Evolutionary conservation across 1,140 invertebrate genomes (phyloP).

Genomic region (Drosophila watanabei): DNA sequence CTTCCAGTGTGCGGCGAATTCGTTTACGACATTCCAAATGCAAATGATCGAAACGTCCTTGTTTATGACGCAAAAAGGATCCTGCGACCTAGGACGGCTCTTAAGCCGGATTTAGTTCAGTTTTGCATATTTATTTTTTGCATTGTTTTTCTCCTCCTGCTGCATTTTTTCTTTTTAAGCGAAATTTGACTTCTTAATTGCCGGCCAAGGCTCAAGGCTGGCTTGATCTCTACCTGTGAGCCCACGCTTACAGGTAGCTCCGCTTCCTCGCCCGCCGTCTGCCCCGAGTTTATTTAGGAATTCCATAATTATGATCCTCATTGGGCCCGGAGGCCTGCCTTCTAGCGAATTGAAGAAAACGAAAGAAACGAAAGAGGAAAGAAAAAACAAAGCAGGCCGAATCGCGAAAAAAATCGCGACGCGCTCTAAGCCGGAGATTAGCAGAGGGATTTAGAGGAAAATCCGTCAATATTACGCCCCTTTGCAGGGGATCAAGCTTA

Average conservation of each 20-base stretch:
- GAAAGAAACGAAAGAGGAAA: no score
- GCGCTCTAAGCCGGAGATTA: slow-evolving; percentile 81
- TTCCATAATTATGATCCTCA: slow-evolving; percentile 83
- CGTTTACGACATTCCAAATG: slow-evolving; percentile 71
- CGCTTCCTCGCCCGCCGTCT: slow-evolving; percentile 10
- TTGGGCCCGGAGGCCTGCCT: slow-evolving; percentile 47
- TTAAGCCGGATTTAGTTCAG: slow-evolving; percentile 81
- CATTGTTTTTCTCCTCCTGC: slow-evolving; percentile 61
- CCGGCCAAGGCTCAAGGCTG: slow-evolving; percentile 54
- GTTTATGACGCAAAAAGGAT: slow-evolving; percentile 49
- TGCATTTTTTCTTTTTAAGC: slow-evolving; percentile 64
- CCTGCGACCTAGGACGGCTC: slow-evolving; percentile 50
- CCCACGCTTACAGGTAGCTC: slow-evolving; percentile 74
- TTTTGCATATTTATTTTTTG: slow-evolving; percentile 77
- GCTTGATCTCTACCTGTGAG: slow-evolving; percentile 41
- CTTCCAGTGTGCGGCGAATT: slow-evolving; percentile 29
- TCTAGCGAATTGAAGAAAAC: slow-evolving; percentile 70
- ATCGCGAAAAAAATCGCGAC: slow-evolving; percentile 78
- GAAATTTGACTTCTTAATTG: slow-evolving; percentile 84
- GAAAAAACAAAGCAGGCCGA: slow-evolving; percentile 44
- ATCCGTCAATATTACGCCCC: slow-evolving; percentile 82
- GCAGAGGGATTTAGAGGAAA: slow-evolving; percentile 76
- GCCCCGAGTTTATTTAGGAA: slow-evolving; percentile 72
- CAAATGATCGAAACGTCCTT: slow-evolving; percentile 26
- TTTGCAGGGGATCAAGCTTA: slow-evolving; percentile 76